A percentile compares a stretch with the other conserved stretches of the same genome.
phyloP scores from a whole-genome alignment of 2,113 vertebrate species.

The Choloepus hoffmanni region DNA sequence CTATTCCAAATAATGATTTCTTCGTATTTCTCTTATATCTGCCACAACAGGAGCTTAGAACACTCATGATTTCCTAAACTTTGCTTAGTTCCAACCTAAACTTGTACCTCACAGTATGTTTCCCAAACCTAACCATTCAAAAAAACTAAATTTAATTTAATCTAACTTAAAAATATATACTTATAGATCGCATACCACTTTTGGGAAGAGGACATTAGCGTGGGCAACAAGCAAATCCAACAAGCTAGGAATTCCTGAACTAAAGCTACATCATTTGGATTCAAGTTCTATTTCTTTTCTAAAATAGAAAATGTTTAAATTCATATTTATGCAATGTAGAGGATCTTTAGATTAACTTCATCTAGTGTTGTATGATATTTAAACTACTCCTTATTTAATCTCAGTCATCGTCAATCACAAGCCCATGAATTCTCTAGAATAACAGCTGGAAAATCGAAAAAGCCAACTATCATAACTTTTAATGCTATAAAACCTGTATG shows the following conservation, averaged over 20 bases:
- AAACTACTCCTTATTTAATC: not conserved
- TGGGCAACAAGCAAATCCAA: not conserved
- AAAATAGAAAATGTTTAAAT: conserved; percentile 48
- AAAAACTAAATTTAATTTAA: conserved; percentile 1
- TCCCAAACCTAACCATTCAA: not conserved
- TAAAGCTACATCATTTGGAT: not conserved
- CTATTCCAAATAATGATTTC: not conserved
- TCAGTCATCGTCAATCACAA: not conserved
- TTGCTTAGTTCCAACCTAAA: not conserved
- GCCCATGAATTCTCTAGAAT: not conserved
- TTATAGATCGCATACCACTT: not conserved
- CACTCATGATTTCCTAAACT: not conserved
- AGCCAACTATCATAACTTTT: not conserved
- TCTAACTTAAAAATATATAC: not conserved
- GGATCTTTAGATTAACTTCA: conserved; percentile 11
- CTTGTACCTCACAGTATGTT: not conserved
- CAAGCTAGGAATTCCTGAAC: not conserved
- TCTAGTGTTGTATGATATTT: not conserved
- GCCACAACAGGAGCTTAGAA: not conserved
- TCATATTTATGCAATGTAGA: not conserved
- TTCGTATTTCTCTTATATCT: not conserved
- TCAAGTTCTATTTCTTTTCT: conserved; percentile 48
- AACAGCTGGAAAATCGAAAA: conserved; percentile 35
- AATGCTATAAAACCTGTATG: not conserved
- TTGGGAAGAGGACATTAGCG: not conserved